Percentiles rank a stretch among this genome's conserved stretches.
phyloP scores from a whole-genome alignment of 2,113 vertebrate species.

The Barnardius zonarius region DNA sequence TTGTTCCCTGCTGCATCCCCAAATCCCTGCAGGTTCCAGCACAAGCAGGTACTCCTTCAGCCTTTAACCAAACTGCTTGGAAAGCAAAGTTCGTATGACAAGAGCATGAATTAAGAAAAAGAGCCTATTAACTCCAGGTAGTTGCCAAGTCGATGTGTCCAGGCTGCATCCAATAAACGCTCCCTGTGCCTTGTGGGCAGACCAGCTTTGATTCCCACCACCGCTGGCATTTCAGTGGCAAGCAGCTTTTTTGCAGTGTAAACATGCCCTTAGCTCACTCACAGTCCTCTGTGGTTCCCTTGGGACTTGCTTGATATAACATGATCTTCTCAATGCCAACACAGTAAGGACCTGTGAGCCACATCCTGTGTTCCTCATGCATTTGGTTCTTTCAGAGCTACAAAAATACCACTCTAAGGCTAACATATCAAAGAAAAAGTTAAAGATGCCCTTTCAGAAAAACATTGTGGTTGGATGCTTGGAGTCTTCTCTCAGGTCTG shows the following conservation, averaged over 20 bases:
- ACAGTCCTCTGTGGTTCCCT: not conserved
- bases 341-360: not conserved
- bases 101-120: not conserved
- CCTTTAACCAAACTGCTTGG: not conserved
- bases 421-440: not conserved
- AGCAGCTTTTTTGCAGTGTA: not conserved
- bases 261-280: not conserved
- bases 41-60: not conserved
- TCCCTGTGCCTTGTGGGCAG: not conserved
- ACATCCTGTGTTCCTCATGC: not conserved
- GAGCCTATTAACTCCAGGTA: not conserved
- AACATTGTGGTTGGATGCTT: not conserved
- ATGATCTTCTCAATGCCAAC: not conserved
- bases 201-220: not conserved
- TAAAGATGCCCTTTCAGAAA: not conserved
- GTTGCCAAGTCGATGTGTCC: not conserved
- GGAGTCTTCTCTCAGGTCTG: not conserved
- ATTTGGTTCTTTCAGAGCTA: not conserved
- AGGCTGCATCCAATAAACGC: not conserved
- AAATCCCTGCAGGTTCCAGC: not conserved
- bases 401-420: not conserved
- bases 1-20: not conserved
- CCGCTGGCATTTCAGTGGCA: constrained; percentile 1
- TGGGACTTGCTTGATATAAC: not conserved
- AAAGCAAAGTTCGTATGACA: not conserved